phyloP scores from a whole-genome alignment of 1,140 invertebrate species.

The Asbolus verrucosus region DNA sequence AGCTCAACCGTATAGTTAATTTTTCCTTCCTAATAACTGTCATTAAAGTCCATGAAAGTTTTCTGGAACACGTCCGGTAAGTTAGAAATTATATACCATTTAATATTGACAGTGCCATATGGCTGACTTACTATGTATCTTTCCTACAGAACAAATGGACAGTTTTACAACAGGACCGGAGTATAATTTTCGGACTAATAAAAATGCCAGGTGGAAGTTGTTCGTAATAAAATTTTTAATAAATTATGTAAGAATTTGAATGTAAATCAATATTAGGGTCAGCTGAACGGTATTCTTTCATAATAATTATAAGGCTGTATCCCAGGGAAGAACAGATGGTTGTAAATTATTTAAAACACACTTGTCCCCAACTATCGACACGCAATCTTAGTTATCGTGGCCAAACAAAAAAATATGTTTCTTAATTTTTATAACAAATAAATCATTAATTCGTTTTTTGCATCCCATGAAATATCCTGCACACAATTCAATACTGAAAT shows the following conservation, averaged over 20 bases:
- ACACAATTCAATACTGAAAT: no score
- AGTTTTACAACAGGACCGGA: no score
- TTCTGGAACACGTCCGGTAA: background rate
- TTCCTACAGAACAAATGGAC: no score
- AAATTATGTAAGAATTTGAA: constrained; percentile 22
- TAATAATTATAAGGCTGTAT: constrained; percentile 42
- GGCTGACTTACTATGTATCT: background rate
- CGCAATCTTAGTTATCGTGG: no score
- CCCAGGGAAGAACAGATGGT: constrained; percentile 49
- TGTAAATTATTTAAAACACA: constrained; percentile 48
- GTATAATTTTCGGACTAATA: background rate
- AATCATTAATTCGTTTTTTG: constrained; percentile 10
- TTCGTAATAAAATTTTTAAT: constrained; percentile 31
- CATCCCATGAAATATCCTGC: background rate
- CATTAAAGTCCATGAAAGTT: constrained; percentile 10
- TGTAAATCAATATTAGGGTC: constrained; percentile 36
- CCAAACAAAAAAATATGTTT: no score
- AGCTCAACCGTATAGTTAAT: background rate
- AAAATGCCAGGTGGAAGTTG: background rate
- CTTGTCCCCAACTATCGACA: constrained; percentile 37
- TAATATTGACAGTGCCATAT: background rate
- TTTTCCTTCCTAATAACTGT: constrained; percentile 5
- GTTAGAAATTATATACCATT: constrained; percentile 9
- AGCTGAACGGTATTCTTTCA: constrained; percentile 16
- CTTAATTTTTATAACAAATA: constrained; percentile 1